phyloP scores from a whole-genome alignment of 2,888 invertebrate species.

The Archips crataeganus region DNA sequence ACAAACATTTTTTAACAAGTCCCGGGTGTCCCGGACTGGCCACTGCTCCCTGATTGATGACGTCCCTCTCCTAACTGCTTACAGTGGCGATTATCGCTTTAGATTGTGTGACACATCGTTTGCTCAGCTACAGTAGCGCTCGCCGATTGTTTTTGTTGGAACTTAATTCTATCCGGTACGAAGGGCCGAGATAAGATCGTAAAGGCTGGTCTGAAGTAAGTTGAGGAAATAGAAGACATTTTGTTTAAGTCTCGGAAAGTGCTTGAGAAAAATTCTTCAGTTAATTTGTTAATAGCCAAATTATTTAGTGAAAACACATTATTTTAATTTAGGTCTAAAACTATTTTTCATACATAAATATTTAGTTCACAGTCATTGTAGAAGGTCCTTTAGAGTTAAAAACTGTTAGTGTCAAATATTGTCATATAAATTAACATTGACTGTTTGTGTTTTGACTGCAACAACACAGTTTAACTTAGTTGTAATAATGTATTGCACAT shows the following conservation, averaged over 20 bases:
- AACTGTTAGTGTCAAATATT: too few species aligned
- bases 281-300: background rate
- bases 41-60: conserved; percentile 66
- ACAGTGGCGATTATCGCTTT: conserved; percentile 63
- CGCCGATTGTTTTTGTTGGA: conserved; percentile 40
- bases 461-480: too few species aligned
- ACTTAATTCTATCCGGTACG: conserved; percentile 36
- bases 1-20: conserved; percentile 30
- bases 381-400: too few species aligned
- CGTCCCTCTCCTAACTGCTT: conserved; percentile 55
- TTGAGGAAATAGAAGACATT: background rate
- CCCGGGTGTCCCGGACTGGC: conserved; percentile 24
- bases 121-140: conserved; percentile 51
- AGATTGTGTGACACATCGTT: conserved; percentile 68
- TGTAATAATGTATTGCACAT: too few species aligned
- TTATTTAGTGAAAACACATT: background rate
- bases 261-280: background rate
- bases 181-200: conserved; percentile 27
- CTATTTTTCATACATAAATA: too few species aligned
- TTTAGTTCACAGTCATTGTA: too few species aligned
- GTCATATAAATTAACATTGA: too few species aligned
- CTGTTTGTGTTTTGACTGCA: too few species aligned
- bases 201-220: background rate
- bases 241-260: background rate
- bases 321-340: too few species aligned